Percentiles rank a stretch among this genome's conserved stretches.
Evolutionary conservation across 2,113 vertebrate genomes (phyloP).

Genomic region (Podocnemis expansa): DNA sequence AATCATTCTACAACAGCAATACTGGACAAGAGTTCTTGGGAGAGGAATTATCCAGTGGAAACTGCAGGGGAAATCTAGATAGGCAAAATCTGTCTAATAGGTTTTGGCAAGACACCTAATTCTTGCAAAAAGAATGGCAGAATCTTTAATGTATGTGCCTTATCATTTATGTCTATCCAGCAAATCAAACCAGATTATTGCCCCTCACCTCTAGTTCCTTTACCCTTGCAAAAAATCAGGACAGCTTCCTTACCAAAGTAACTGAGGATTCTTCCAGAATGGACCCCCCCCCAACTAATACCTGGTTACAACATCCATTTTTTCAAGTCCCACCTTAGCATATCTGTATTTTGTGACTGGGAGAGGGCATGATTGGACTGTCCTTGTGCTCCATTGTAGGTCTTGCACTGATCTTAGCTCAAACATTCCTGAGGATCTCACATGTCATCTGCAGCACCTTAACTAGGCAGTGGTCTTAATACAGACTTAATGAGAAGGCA

Average conservation of each 20-base stretch:
- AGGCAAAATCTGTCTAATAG: neutral
- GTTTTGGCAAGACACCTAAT: rapidly evolving
- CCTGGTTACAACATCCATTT: neutral
- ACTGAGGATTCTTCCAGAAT: neutral
- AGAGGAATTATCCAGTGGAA: neutral
- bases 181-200: neutral
- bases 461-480: neutral
- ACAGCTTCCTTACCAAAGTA: neutral
- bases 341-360: neutral
- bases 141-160: neutral
- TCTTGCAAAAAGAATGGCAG: neutral
- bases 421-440: neutral
- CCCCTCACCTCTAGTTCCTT: neutral
- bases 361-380: neutral
- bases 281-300: neutral
- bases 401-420: neutral
- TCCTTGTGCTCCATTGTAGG: neutral
- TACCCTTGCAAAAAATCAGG: neutral
- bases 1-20: neutral
- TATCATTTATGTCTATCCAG: neutral
- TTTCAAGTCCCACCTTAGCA: neutral
- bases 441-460: neutral
- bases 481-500: neutral
- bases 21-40: neutral
- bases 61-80: neutral